Evolutionary conservation across 2,113 vertebrate species (phyloP).

Genomic region (Siniperca knerii): DNA sequence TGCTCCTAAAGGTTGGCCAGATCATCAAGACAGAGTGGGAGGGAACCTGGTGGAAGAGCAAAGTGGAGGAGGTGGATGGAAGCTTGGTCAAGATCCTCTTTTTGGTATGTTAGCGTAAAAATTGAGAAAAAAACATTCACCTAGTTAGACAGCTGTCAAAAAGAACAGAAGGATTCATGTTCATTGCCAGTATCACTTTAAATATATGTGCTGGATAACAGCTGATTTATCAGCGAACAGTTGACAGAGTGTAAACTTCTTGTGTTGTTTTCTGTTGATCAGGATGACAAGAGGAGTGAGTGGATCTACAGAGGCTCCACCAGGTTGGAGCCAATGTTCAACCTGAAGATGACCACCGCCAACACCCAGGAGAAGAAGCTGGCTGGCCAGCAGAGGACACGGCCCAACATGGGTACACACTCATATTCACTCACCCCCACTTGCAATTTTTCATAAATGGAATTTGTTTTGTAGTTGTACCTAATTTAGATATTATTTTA

Average conservation of each 20-base stretch:
- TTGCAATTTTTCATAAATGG: not conserved
- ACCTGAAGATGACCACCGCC: conserved; percentile 94
- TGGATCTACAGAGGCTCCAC: conserved; percentile 99
- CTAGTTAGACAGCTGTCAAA: not conserved
- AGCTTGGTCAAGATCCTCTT: conserved; percentile 98
- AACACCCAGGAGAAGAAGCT: conserved; percentile 94
- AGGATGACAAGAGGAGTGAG: conserved; percentile 97
- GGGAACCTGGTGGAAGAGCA: conserved; percentile 98
- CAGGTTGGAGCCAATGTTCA: conserved; percentile 97
- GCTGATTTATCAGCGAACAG: not conserved
- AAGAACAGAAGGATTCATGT: not conserved
- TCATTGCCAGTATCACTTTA: not conserved
- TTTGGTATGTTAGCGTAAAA: conserved; percentile 85
- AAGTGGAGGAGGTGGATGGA: conserved; percentile 97
- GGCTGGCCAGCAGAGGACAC: conserved; percentile 91
- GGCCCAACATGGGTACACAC: conserved; percentile 92
- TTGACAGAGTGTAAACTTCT: not conserved
- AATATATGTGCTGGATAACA: not conserved
- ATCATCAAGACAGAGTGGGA: conserved; percentile 99
- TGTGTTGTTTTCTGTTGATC: conserved; percentile 24
- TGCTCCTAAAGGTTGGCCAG: conserved; percentile 94
- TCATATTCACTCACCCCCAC: not conserved
- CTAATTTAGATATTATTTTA: not conserved
- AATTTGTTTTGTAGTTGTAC: not conserved
- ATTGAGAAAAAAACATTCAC: not conserved